Evolutionary conservation across 2,113 vertebrate genomes (phyloP), one percentile per base, ranked within the genome.

Genomic region (Melanocharis versteri): DNA sequence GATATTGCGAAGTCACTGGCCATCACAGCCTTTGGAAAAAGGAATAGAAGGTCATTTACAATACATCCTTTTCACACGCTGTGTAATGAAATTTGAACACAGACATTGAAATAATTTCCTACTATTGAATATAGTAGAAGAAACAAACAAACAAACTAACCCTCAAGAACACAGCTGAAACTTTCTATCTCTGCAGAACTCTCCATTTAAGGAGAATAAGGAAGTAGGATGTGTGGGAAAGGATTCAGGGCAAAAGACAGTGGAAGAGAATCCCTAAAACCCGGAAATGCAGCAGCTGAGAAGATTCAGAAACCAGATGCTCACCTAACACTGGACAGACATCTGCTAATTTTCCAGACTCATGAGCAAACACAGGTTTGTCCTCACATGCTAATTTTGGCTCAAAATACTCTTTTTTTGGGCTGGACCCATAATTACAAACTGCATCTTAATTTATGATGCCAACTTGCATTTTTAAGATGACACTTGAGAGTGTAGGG

Each of bases 1-100:
- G 99, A 97, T 96, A 99, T 98, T 58, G 99, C 98, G 76, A 99
- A 99, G 96, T 99, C 99, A 51, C 99, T 99, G 56, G 99, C 98
- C 99, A 99, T 99, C 92, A 99, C 98, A 4, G 99, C 99, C 99
- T 99, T 97, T 21, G 82, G 83, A 37, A 39, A 80, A 81, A 93
- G 44, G 10, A 72, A 57, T 0, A 47, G 16, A 47, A 58, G 17
- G 73, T 48, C 22, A 24, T 57, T 94, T 58, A 88, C 31, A 79
- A n/a, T 2, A 7, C 8, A 26, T 6, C 6, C 50, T 44, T 71
- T 79, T 5, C 58, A 31, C 26, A 40, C 0, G 1, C 24, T 42
- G 3, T 8, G 7, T 17, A 24, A 73, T 37, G 13, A 40, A 57
- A 64, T 58, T 39, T 61, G 21, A 62, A n/a, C 30, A 16, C 1